Conservation (phyloP, 2,797 vertebrate species). For the Sternotherus odoratus region DNA sequence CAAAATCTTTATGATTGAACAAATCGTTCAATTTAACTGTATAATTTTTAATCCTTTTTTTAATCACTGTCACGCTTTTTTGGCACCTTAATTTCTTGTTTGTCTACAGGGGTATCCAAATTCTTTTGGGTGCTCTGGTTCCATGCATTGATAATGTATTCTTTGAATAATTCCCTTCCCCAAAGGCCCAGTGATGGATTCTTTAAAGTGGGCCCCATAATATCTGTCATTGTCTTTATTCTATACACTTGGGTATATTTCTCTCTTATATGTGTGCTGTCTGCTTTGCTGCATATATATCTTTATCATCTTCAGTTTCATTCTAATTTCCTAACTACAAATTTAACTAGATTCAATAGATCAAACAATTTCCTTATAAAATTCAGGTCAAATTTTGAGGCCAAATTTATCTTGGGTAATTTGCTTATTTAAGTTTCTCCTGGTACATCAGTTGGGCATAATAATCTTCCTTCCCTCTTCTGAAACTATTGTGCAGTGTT, state of each 20-base stretch:
- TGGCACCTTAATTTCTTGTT: not conserved
- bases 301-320: not conserved
- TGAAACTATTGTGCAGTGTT: not conserved
- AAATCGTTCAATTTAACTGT: not conserved
- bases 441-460: not conserved
- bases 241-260: not conserved
- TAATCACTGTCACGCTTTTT: not conserved
- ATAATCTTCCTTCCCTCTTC: not conserved
- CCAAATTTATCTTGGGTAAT: slow-evolving; percentile 43
- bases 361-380: slow-evolving; percentile 40
- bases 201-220: not conserved
- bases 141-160: not conserved
- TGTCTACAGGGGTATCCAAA: fast-evolving
- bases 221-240: not conserved
- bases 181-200: not conserved
- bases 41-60: not conserved
- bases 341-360: slow-evolving; percentile 26
- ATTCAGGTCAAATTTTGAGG: slow-evolving; percentile 51
- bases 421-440: slow-evolving; percentile 33
- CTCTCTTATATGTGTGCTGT: not conserved
- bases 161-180: not conserved
- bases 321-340: not conserved
- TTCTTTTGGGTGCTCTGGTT: not conserved
- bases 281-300: not conserved
- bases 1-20: not conserved